Conservation (phyloP, 2,888 invertebrate genomes). For the Machimus rusticus region DNA sequence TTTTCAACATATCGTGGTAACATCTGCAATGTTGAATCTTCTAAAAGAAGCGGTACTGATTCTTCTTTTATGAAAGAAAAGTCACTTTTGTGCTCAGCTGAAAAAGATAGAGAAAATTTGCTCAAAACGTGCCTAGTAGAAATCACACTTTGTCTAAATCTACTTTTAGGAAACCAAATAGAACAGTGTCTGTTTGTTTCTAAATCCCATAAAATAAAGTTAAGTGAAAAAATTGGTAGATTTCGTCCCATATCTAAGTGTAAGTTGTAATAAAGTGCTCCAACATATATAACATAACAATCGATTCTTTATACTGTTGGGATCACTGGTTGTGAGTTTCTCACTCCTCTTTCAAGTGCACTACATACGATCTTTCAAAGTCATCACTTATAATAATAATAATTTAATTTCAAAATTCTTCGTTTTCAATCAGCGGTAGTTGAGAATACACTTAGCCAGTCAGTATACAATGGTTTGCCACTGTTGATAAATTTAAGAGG, state of each 20-base stretch:
- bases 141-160: background rate
- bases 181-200: background rate
- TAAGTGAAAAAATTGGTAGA: background rate
- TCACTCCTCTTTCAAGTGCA: too few species aligned
- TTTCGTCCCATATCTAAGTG: background rate
- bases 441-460: too few species aligned
- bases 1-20: constrained; percentile 55
- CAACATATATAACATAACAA: too few species aligned
- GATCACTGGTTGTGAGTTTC: too few species aligned
- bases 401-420: too few species aligned
- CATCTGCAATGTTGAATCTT: constrained; percentile 54
- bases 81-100: background rate
- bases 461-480: too few species aligned
- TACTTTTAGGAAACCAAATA: background rate
- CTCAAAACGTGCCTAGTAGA: background rate
- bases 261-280: background rate
- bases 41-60: constrained; percentile 50
- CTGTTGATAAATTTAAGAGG: too few species aligned
- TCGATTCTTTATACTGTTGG: too few species aligned
- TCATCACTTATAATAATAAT: too few species aligned
- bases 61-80: background rate
- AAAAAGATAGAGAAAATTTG: constrained; percentile 32
- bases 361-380: too few species aligned
- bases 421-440: too few species aligned
- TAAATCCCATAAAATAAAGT: background rate